These are phyloP conservation scores for Lordiphosa andalusiaca DNA, from an alignment of 2,888 invertebrate genomes.

Conservation along the genomic window DNA sequence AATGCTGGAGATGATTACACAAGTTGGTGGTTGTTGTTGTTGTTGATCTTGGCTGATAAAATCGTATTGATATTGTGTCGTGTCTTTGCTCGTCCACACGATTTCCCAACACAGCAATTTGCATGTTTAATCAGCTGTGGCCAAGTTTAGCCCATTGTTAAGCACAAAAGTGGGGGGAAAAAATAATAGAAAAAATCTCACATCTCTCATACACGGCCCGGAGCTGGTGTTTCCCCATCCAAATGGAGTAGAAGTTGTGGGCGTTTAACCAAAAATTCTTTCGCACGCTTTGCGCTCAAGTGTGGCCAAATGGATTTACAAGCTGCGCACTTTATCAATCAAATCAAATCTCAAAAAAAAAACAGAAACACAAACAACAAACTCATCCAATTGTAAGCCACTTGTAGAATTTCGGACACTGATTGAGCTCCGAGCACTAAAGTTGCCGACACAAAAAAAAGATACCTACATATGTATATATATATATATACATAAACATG, in stretches of 20 bases:
- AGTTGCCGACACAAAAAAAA: conserved; percentile 25
- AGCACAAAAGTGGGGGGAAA: conserved; percentile 32
- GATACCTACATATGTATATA: too few relatives aligned
- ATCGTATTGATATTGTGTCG: conserved; percentile 59
- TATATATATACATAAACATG: conserved; percentile 6
- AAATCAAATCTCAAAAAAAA: conserved; percentile 22
- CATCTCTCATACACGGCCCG: neutral
- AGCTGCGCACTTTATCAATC: conserved; percentile 51
- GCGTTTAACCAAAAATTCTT: conserved; percentile 53
- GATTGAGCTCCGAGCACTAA: conserved; percentile 52
- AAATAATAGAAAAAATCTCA: conserved; percentile 19
- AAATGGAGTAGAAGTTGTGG: conserved; percentile 37
- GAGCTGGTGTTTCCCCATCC: conserved; percentile 3
- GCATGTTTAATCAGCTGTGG: conserved; percentile 71
- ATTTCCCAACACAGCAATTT: conserved; percentile 54
- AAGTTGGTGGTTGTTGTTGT: conserved; percentile 11
- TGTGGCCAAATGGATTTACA: conserved; percentile 30
- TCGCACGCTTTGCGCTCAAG: conserved; percentile 43
- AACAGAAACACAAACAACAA: conserved; percentile 41
- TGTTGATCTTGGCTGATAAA: conserved; percentile 53
- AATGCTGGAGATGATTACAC: conserved; percentile 28
- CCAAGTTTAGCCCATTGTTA: conserved; percentile 54
- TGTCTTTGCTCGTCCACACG: conserved; percentile 48
- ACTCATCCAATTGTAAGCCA: conserved; percentile 66
- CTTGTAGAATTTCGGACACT: conserved; percentile 45